Evolutionary conservation across 1,140 invertebrate species (phyloP).

Genomic region (Elysia chlorotica): DNA sequence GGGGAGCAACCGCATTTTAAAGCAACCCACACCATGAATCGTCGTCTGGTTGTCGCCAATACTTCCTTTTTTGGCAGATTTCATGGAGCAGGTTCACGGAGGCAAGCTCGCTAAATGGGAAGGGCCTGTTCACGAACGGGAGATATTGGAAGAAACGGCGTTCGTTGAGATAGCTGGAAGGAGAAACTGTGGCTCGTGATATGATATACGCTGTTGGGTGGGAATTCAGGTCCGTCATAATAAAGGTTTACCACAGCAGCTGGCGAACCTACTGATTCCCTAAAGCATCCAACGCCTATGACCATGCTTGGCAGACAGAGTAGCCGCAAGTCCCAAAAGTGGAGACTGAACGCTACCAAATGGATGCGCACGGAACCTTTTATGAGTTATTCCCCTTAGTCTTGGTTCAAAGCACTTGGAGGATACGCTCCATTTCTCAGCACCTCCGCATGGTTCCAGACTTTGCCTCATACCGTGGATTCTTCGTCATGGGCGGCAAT

Average conservation of each 20-base stretch:
- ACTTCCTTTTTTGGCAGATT: slow-evolving; percentile 34
- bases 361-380: slow-evolving; percentile 38
- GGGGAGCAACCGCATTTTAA: slow-evolving; percentile 35
- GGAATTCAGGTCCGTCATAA: slow-evolving; percentile 31
- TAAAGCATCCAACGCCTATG: slow-evolving; percentile 34
- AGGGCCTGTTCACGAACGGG: slow-evolving; percentile 31
- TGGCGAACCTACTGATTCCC: slow-evolving; percentile 38
- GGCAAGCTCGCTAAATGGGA: slow-evolving; percentile 34
- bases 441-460: slow-evolving; percentile 34
- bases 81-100: slow-evolving; percentile 27
- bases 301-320: slow-evolving; percentile 38
- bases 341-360: slow-evolving; percentile 33
- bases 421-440: slow-evolving; percentile 27
- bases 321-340: slow-evolving; percentile 35
- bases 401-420: slow-evolving; percentile 32
- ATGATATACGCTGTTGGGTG: slow-evolving; percentile 35
- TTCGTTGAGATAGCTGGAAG: slow-evolving; percentile 36
- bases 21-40: slow-evolving; percentile 33
- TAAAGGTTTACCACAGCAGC: slow-evolving; percentile 29
- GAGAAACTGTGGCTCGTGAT: slow-evolving; percentile 29
- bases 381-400: slow-evolving; percentile 34
- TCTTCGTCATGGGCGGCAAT: slow-evolving; percentile 31
- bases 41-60: slow-evolving; percentile 28
- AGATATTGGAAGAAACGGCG: slow-evolving; percentile 31
- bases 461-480: slow-evolving; percentile 31